Evolutionary conservation across 2,113 vertebrate species (phyloP).

Genomic region (Galbula dea): DNA sequence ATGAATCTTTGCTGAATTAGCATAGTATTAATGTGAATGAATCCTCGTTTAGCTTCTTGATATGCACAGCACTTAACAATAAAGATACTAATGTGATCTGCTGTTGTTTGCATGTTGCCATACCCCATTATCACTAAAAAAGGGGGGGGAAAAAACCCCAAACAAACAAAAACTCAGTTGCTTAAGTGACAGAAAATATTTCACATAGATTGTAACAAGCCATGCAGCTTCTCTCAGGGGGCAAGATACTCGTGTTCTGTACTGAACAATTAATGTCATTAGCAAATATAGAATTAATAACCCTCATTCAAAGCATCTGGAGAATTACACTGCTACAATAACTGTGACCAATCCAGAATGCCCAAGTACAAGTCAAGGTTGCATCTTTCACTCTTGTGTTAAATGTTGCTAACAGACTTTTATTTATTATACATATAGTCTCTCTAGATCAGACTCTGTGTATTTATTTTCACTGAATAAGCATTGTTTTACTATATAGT

Average conservation of each 20-base stretch:
- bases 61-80: not conserved
- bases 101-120: not conserved
- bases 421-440: not conserved
- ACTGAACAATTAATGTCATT: conserved; percentile 45
- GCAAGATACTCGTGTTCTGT: not conserved
- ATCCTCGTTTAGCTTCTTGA: not conserved
- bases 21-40: not conserved
- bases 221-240: conserved; percentile 8
- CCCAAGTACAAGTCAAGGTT: conserved; percentile 46
- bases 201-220: not conserved
- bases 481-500: not conserved
- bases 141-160: not conserved
- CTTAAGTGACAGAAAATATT: conserved; percentile 1
- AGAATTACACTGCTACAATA: conserved; percentile 24
- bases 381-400: not conserved
- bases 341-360: not conserved
- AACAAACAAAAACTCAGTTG: not conserved
- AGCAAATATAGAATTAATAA: conserved; percentile 59
- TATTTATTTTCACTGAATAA: not conserved
- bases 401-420: not conserved
- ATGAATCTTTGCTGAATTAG: not conserved
- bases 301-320: conserved; percentile 63
- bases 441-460: not conserved
- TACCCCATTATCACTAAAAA: not conserved
- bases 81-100: not conserved